A percentile compares a stretch with the other conserved stretches of the same genome.
Conservation (phyloP, 2,888 invertebrate genomes). For the Nomada lathburiana region DNA sequence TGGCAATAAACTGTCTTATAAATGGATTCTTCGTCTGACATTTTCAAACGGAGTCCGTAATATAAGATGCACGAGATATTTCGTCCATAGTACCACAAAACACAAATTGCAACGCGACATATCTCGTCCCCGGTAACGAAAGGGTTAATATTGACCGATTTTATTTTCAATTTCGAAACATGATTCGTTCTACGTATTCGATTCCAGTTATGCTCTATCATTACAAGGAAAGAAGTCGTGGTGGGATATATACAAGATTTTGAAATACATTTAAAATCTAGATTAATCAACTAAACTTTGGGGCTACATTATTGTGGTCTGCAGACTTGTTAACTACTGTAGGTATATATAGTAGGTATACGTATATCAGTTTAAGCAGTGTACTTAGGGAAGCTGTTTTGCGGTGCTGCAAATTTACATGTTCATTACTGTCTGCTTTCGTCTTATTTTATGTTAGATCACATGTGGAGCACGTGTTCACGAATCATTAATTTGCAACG, state of each 20-base stretch:
- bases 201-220: conserved; percentile 53
- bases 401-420: conserved; percentile 54
- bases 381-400: conserved; percentile 72
- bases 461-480: conserved; percentile 11
- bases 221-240: conserved; percentile 50
- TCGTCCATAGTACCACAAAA: no score
- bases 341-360: conserved; percentile 73
- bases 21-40: no score
- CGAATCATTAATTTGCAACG: conserved; percentile 16
- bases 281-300: conserved; percentile 77
- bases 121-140: no score
- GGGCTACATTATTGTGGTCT: conserved; percentile 73
- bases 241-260: conserved; percentile 66
- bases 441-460: conserved; percentile 23
- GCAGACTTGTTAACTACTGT: conserved; percentile 83
- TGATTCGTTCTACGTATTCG: conserved; percentile 48
- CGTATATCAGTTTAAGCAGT: conserved; percentile 78
- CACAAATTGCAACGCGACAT: no score
- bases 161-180: conserved; percentile 50
- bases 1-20: no score
- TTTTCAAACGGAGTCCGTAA: no score
- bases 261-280: conserved; percentile 78
- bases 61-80: no score
- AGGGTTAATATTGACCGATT: conserved; percentile 32
- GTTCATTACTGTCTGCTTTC: conserved; percentile 28